These are phyloP conservation scores for zebrafish (Danio rerio) DNA, from an alignment of 2,113 vertebrate genomes.

Conservation along the genomic window DNA sequence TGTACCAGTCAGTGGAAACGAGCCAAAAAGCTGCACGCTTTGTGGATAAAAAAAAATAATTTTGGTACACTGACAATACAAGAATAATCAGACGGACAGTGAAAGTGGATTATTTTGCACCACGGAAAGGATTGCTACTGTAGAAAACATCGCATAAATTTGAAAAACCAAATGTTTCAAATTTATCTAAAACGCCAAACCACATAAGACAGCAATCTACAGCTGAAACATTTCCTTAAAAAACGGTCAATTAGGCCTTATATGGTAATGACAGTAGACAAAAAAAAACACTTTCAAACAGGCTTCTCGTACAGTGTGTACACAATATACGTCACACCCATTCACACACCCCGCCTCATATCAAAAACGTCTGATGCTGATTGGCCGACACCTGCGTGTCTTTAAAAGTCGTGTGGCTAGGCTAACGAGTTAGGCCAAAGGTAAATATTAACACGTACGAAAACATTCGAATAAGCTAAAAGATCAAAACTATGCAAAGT, in stretches of 20 bases:
- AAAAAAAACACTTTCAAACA: neutral
- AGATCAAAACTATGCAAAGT: neutral
- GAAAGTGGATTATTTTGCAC: too few species aligned
- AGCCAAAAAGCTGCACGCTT: too few species aligned
- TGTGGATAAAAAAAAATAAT: too few species aligned
- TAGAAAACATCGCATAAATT: too few species aligned
- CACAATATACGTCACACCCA: slow-evolving; percentile 22
- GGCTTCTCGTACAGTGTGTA: neutral
- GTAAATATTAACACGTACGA: slow-evolving; percentile 2
- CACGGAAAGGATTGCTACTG: too few species aligned
- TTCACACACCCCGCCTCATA: neutral
- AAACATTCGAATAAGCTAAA: neutral
- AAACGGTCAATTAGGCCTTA: neutral
- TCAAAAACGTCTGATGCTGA: neutral
- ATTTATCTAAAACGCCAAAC: too few species aligned
- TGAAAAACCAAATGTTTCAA: too few species aligned
- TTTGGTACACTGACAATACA: too few species aligned
- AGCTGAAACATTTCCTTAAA: neutral
- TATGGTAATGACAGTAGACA: neutral
- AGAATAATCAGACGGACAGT: too few species aligned
- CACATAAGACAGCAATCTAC: neutral
- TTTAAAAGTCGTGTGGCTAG: slow-evolving; percentile 53
- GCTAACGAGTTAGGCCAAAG: slow-evolving; percentile 50
- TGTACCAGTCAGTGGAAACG: too few species aligned
- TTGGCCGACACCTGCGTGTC: slow-evolving; percentile 50